Base-by-base conservation (phyloP, 2,888 invertebrate species). In the Epistrophe grossulariae region DNA sequence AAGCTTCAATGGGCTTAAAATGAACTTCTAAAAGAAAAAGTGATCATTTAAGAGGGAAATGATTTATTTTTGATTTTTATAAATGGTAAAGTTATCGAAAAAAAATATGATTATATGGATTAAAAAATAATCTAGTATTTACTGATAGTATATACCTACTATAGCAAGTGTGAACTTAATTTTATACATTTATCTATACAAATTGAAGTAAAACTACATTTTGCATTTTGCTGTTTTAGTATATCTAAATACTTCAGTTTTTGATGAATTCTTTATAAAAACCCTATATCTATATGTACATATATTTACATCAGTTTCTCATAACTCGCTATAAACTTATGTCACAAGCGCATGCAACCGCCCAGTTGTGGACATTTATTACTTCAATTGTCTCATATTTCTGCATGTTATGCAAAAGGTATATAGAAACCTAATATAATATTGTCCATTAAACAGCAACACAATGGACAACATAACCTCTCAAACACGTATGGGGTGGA, bases 351-450 rank as follows among this genome's bases (percentile, higher is more conserved):
- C 28, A 24, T 52, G 7, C 52, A 55, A 55, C 52, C 52, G 52
- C 28, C 52, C 52, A 28, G 24, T 55, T 24, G 24, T 55, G 52
- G 24, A 55, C 52, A 55, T 55, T 55, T 55, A 55, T 55, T 79
- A 72, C 24, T 24, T 55, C 24, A 55, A 55, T 52, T 28, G 24
- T 52, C 52, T 52, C 13, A 52, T 24, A 7, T 52, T 24, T 52
- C 24, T 52, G 24, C 52, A 28, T 24, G 15, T 28, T 55, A 15
- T 24, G 52, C 15, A 55, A 24, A 55, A 28, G 24, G 2, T 24
- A 55, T 24, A 55, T 55, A 55, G 15, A 55, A 55, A 55, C 52
- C 28, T 15, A 55, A 55, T 28, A 55, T 15, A 55, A 55, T 24
- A 55, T 28, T 55, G 52, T 55, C 52, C 52, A 28, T 55, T 24